These are phyloP conservation scores for Narcine bancroftii DNA, from an alignment of 2,113 vertebrate genomes.

Conservation along the genomic window DNA sequence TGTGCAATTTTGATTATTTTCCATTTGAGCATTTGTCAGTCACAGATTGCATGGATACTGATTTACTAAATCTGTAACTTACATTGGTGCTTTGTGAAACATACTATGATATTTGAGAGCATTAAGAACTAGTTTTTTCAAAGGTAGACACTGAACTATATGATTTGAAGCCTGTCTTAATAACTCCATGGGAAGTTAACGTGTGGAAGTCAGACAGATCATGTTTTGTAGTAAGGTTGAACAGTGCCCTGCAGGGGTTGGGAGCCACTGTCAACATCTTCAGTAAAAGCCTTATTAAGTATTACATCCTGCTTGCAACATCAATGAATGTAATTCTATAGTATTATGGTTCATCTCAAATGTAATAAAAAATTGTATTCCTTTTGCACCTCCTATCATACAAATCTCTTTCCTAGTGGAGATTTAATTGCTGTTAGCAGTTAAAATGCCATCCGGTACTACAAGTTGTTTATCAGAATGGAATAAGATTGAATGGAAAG, in stretches of 20 bases:
- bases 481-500: not conserved
- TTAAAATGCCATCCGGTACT: not conserved
- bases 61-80: not conserved
- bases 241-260: conserved; percentile 6
- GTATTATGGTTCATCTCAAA: not conserved
- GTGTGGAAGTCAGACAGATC: conserved; percentile 22
- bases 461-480: not conserved
- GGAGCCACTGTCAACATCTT: conserved; percentile 27
- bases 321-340: conserved; percentile 22
- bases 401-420: not conserved
- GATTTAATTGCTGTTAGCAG: not conserved
- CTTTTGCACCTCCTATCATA: not conserved
- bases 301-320: conserved; percentile 17
- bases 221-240: conserved; percentile 29
- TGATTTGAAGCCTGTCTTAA: conserved; percentile 22
- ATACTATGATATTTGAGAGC: conserved; percentile 23
- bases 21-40: not conserved
- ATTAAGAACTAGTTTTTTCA: conserved; percentile 24
- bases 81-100: not conserved
- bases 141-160: not conserved
- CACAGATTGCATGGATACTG: not conserved
- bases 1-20: not conserved
- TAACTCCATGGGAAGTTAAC: conserved; percentile 32
- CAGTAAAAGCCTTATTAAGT: conserved; percentile 12
- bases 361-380: not conserved